Percentiles rank a stretch among this genome's conserved stretches.
Conservation (phyloP, 1,140 invertebrate genomes). For the Drosophila santomea region DNA sequence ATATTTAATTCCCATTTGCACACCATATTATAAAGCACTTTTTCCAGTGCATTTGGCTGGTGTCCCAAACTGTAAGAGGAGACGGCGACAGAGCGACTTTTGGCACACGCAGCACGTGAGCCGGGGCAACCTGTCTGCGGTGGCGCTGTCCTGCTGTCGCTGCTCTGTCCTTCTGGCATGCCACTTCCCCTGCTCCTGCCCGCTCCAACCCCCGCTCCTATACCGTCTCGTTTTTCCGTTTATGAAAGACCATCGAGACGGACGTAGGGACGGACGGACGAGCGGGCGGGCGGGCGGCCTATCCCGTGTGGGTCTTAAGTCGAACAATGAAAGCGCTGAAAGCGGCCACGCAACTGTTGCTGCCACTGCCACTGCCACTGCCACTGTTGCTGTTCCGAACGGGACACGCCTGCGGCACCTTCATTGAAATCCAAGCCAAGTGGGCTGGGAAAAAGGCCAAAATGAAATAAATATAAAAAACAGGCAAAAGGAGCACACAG, state of each 20-base stretch:
- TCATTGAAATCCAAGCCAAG: slow-evolving; percentile 59
- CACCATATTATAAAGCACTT: neutral
- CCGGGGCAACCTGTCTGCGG: slow-evolving; percentile 49
- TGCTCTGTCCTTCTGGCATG: slow-evolving; percentile 26
- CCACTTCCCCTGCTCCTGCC: slow-evolving; percentile 10
- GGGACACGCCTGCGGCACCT: slow-evolving; percentile 55
- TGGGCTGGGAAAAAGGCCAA: slow-evolving; percentile 15
- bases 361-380: slow-evolving; percentile 9
- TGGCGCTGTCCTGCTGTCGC: slow-evolving; percentile 26
- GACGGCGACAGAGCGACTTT: slow-evolving; percentile 63
- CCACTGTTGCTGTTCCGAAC: slow-evolving; percentile 16
- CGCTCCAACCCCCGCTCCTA: no score
- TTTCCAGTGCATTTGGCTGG: slow-evolving; percentile 51
- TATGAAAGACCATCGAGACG: slow-evolving; percentile 25
- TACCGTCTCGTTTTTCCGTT: slow-evolving; percentile 37
- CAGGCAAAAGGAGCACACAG: slow-evolving; percentile 6
- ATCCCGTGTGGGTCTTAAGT: slow-evolving; percentile 67
- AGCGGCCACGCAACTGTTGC: slow-evolving; percentile 62
- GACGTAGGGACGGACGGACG: slow-evolving; percentile 26
- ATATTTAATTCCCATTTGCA: no score
- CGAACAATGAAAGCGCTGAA: slow-evolving; percentile 71
- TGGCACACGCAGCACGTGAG: slow-evolving; percentile 80
- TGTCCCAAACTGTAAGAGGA: slow-evolving; percentile 74
- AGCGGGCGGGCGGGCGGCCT: no score
- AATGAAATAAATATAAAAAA: slow-evolving; percentile 12